These are phyloP conservation scores for Tinea pellionella DNA, from an alignment of 2,888 invertebrate species.

Conservation along the genomic window DNA sequence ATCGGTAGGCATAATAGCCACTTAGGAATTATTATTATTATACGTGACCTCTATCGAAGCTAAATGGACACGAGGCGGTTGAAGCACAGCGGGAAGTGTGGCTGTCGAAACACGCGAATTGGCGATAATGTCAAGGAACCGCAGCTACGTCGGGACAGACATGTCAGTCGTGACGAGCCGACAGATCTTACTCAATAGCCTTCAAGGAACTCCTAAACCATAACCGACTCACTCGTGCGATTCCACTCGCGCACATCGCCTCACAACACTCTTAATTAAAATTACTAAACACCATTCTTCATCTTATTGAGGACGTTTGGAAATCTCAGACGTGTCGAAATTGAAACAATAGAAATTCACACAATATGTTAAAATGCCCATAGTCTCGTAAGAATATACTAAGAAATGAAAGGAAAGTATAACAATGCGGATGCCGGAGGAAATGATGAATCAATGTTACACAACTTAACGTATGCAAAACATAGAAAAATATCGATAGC, in stretches of 20 bases:
- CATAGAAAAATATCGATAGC: background rate
- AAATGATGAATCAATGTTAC: constrained; percentile 7
- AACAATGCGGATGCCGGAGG: constrained; percentile 10
- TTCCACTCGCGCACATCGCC: background rate
- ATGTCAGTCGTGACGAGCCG: background rate
- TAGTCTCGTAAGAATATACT: constrained; percentile 6
- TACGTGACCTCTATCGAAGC: background rate
- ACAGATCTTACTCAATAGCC: background rate
- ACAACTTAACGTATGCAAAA: constrained; percentile 12
- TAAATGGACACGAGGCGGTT: background rate
- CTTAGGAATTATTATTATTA: background rate
- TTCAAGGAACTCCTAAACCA: background rate
- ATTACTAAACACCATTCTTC: background rate
- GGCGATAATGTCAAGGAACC: constrained; percentile 10
- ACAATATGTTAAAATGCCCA: constrained; percentile 8
- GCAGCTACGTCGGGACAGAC: background rate
- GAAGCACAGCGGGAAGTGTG: constrained; percentile 2
- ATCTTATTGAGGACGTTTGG: background rate
- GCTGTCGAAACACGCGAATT: constrained; percentile 6
- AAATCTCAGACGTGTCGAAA: background rate
- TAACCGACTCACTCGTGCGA: background rate
- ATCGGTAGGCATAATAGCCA: background rate
- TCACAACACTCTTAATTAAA: background rate
- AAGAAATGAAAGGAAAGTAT: constrained; percentile 13
- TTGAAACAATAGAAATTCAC: constrained; percentile 13